Evolutionary conservation across 1,140 invertebrate genomes (phyloP), one percentile per base, ranked within the genome.

Genomic region (Nephila pilipes): DNA sequence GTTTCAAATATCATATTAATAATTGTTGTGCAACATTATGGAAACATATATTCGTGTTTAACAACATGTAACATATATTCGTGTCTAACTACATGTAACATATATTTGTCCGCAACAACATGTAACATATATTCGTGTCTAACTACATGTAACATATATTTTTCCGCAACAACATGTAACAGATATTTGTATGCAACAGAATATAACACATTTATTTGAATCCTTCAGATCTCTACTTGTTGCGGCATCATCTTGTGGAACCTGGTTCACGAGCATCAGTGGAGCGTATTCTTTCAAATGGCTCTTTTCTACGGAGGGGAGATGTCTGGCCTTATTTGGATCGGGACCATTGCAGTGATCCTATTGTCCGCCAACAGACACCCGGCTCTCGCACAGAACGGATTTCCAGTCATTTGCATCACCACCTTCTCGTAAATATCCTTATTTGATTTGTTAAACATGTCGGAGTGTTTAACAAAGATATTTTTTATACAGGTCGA

Each of bases 271-370:
- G 36, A 79, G 10, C 69, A 57, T 8, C 36, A 69, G 32, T 57
- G 57, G 80, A 25, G 58, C 1, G 81, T 80, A 10, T 93, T 85
- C 36, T 57, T n/a, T n/a, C 83, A 87, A 22, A 93, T 87, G 81
- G 83, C 54, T 1, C 38, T 93, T 6, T 93, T 85, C 12, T 93
- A 87, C 38, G 91, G 63, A 0, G 91, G 91, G 0, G 91, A 93
- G 29, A 87, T 93, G 20, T 75, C 83, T 1, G 83, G 81, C 1
- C 85, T 57, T 22, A 58, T 93, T 16, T 87, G 83, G 83, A 29
- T 79, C 0, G 83, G 38, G 0, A 93, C 91, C 5, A 65, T 85
- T 2, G 83, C 91, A 1, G 83, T 80, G 14, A 36, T 93, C 22
- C 29, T 85, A 1, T 2, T 69, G 5, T 65, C 46, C 12, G 22